Evolutionary conservation across 2,113 vertebrate genomes (phyloP), one percentile per base, ranked within the genome.

Genomic region (Lamprotornis superbus): DNA sequence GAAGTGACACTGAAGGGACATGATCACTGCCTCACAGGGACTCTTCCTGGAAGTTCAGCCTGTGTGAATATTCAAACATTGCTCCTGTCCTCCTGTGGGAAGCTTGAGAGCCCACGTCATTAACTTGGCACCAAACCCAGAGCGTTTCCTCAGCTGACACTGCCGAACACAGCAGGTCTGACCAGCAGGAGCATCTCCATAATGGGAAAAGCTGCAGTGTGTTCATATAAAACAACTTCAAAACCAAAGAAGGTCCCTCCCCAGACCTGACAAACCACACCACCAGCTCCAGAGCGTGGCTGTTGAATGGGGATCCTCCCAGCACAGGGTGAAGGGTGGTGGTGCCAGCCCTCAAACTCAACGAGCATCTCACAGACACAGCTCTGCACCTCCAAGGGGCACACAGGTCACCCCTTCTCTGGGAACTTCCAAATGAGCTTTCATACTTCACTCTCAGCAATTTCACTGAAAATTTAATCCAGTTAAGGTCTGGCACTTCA

Each of bases 141-240:
- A 50, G 57, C 11, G 0, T n/a, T 83, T 93, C 71, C 83, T 39
- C 59, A 46, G 6, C 23, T 0, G 0, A 18, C 35, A 33, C 39
- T 28, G 60, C 74, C 60, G n/a, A 46, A 31, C 49, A 50, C 27
- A 47, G 81, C 63, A 46, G 50, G 44, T 60, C 90, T 75, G 59
- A 73, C 5, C 77, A 56, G 81, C 78, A 55, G 21, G 9, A 85
- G 67, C 90, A 59, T 19, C 53, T 35, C 55, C 64, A 3, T 1
- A 35, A 25, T 0, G 4, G 37, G 27, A 69, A 65, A 69, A 80
- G 19, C 23, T 27, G 12, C 44, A 73, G 30, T 5, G 28, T 1
- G 2, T 15, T 70, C 15, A 24, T 4, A 40, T 1, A 42, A 69
- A 76, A 56, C 11, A 25, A 27, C 31, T 42, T 15, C 31, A 59